A percentile compares a stretch with the other conserved stretches of the same genome.
Conservation (phyloP, 2,888 invertebrate genomes). For the Teinopalpus imperialis region DNA sequence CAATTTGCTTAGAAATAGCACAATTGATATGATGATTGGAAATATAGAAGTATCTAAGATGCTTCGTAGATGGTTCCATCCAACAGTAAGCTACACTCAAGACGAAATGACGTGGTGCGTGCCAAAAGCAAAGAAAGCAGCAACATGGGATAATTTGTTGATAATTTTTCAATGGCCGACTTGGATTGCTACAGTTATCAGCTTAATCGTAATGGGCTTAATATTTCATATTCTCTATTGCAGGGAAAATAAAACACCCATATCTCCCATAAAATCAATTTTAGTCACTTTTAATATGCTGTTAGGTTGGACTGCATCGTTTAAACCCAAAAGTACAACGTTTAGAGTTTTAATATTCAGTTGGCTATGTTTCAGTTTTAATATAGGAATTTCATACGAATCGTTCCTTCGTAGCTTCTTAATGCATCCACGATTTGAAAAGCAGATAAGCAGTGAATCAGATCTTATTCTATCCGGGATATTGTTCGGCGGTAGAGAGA, state of each 20-base stretch:
- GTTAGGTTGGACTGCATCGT: slow-evolving; percentile 68
- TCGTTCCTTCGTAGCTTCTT: slow-evolving; percentile 76
- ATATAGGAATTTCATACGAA: slow-evolving; percentile 75
- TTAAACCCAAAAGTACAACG: slow-evolving; percentile 60
- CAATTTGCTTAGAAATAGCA: slow-evolving; percentile 52
- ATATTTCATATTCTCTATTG: slow-evolving; percentile 65
- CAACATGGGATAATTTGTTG: slow-evolving; percentile 72
- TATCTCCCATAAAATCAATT: slow-evolving; percentile 73
- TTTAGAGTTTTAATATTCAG: slow-evolving; percentile 69
- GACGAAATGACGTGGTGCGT: slow-evolving; percentile 78
- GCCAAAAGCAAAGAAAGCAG: slow-evolving; percentile 62
- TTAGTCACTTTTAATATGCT: slow-evolving; percentile 73
- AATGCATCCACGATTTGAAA: slow-evolving; percentile 77
- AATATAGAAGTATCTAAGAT: slow-evolving; percentile 72
- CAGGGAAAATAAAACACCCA: slow-evolving; percentile 56
- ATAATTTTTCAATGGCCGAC: slow-evolving; percentile 75
- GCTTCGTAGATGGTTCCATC: slow-evolving; percentile 69
- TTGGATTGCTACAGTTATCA: slow-evolving; percentile 63
- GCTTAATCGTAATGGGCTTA: slow-evolving; percentile 58
- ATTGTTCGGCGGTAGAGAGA: slow-evolving; percentile 71
- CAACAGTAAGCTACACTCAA: slow-evolving; percentile 72
- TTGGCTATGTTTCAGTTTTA: slow-evolving; percentile 75
- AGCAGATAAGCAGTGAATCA: slow-evolving; percentile 70
- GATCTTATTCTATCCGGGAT: slow-evolving; percentile 70
- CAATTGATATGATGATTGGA: slow-evolving; percentile 66